phyloP scores from a whole-genome alignment of 2,113 vertebrate species.

The Perognathus longimembris region DNA sequence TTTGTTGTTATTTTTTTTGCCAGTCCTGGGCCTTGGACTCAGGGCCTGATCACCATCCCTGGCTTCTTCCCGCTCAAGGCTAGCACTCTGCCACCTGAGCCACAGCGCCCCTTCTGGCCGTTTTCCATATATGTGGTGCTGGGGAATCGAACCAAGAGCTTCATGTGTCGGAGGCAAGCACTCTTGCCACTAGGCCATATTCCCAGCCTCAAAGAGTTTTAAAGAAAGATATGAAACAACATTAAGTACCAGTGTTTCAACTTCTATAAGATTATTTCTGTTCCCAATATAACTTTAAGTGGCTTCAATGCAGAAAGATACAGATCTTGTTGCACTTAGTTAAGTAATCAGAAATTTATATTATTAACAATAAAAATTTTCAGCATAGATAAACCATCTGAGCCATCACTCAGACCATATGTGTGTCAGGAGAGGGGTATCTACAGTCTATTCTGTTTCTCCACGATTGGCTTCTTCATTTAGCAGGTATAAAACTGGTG shows the following conservation, averaged over 20 bases:
- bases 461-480: not conserved
- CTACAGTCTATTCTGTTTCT: not conserved
- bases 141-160: too few species aligned
- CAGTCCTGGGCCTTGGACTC: too few species aligned
- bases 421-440: not conserved
- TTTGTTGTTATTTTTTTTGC: too few species aligned
- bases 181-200: too few species aligned
- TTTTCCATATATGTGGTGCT: too few species aligned
- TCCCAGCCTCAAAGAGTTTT: too few species aligned
- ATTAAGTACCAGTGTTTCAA: not conserved
- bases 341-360: conserved; percentile 6
- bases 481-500: not conserved
- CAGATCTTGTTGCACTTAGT: not conserved
- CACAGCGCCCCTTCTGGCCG: too few species aligned
- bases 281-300: not conserved
- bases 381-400: not conserved
- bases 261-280: not conserved
- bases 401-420: not conserved
- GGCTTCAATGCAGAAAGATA: not conserved
- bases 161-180: too few species aligned
- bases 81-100: too few species aligned
- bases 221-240: conserved; percentile 24
- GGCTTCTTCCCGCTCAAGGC: too few species aligned
- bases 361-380: not conserved
- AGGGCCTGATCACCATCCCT: too few species aligned